phyloP scores from a whole-genome alignment of 1,140 invertebrate genomes.

The Drosophila pruinosa region DNA sequence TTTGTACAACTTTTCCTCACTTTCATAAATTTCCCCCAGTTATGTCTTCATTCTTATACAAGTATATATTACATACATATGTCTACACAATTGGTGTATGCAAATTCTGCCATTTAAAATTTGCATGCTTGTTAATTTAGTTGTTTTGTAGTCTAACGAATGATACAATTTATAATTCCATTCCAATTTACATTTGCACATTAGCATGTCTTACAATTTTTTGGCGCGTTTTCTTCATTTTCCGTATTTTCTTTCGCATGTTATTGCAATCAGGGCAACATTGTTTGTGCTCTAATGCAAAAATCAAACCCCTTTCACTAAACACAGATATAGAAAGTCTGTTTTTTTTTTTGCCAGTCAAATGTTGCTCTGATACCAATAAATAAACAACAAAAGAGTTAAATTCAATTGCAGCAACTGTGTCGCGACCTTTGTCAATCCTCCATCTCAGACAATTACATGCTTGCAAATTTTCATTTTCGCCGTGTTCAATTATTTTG shows the following conservation, averaged over 20 bases:
- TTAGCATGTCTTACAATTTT: background rate
- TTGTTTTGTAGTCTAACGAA: background rate
- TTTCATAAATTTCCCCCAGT: background rate
- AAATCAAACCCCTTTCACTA: conserved; percentile 60
- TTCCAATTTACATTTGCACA: conserved; percentile 6
- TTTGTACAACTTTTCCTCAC: background rate
- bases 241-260: conserved; percentile 60
- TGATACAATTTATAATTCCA: background rate
- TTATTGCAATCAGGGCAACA: conserved; percentile 73
- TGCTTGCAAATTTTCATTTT: conserved; percentile 78
- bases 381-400: conserved; percentile 80
- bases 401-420: conserved; percentile 69
- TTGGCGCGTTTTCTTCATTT: conserved; percentile 59
- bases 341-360: conserved; percentile 14
- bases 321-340: conserved; percentile 23
- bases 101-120: background rate
- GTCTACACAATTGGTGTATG: background rate
- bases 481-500: conserved; percentile 71
- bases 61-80: too few relatives aligned
- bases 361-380: conserved; percentile 61
- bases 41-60: background rate
- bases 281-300: conserved; percentile 63
- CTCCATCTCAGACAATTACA: conserved; percentile 69
- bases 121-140: conserved; percentile 27
- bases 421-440: conserved; percentile 58